A percentile compares a stretch with the other conserved stretches of the same genome.
Evolutionary conservation across 2,113 vertebrate genomes (phyloP).

Genomic region (Microtus richardsoni): DNA sequence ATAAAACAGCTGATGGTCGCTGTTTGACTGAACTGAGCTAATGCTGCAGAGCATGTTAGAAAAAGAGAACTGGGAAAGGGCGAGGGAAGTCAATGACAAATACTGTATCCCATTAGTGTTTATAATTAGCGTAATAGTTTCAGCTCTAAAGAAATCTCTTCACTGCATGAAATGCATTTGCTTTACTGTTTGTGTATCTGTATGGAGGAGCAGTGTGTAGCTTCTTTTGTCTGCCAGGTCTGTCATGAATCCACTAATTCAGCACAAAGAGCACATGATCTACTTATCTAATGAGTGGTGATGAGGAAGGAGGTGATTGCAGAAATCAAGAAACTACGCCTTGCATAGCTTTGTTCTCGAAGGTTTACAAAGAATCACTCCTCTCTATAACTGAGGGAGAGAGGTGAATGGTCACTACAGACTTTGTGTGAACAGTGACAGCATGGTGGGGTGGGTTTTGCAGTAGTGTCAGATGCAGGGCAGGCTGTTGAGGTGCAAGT

Average conservation of each 20-base stretch:
- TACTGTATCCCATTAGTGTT: slow-evolving; percentile 54
- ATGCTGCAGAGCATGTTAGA: not conserved
- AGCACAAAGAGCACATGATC: slow-evolving; percentile 66
- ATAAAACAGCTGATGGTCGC: slow-evolving; percentile 50
- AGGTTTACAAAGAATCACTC: slow-evolving; percentile 56
- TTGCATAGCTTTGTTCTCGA: slow-evolving; percentile 54
- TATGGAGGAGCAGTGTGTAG: not conserved
- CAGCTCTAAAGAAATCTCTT: slow-evolving; percentile 36
- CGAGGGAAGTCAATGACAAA: slow-evolving; percentile 69
- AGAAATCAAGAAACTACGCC: slow-evolving; percentile 68
- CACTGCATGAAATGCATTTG: slow-evolving; percentile 3
- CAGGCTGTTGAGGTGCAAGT: not conserved
- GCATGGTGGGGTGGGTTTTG: not conserved
- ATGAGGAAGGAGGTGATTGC: slow-evolving; percentile 48
- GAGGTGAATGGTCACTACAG: slow-evolving; percentile 17
- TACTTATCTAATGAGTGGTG: slow-evolving; percentile 46
- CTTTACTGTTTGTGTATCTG: slow-evolving; percentile 9
- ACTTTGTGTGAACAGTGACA: not conserved
- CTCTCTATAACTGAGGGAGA: slow-evolving; percentile 61
- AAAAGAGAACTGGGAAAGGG: slow-evolving; percentile 27
- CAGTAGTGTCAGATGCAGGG: not conserved
- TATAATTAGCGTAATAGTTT: slow-evolving; percentile 72
- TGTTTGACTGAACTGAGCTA: slow-evolving; percentile 73
- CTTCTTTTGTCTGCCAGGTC: slow-evolving; percentile 58
- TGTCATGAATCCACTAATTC: slow-evolving; percentile 71